Conservation (phyloP, 2,888 invertebrate species). For the Orthonevra nobilis region DNA sequence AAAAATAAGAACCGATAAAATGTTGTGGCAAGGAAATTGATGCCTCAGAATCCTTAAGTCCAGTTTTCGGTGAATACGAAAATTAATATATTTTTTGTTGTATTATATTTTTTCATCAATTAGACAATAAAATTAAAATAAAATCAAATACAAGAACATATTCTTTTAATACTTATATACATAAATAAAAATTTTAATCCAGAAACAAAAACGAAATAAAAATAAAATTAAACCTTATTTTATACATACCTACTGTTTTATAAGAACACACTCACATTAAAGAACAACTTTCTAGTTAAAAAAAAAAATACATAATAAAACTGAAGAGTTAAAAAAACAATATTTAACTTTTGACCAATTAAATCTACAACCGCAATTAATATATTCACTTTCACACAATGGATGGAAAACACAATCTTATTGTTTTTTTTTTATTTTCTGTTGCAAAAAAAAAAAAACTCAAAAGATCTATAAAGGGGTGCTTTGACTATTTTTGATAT, state of each 20-base stretch:
- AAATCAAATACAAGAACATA: slow-evolving; percentile 21
- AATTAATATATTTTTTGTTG: slow-evolving; percentile 55
- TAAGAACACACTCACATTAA: slow-evolving; percentile 48
- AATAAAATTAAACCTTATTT: slow-evolving; percentile 28
- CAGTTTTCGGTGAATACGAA: slow-evolving; percentile 69
- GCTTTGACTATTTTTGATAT: slow-evolving; percentile 23
- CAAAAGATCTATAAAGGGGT: slow-evolving; percentile 58
- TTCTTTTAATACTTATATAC: slow-evolving; percentile 53
- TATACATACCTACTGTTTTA: slow-evolving; percentile 51
- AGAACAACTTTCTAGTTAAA: slow-evolving; percentile 49
- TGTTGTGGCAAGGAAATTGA: slow-evolving; percentile 36
- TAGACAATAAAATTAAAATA: slow-evolving; percentile 29
- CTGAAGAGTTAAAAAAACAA: slow-evolving; percentile 27
- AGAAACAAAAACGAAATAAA: slow-evolving; percentile 33
- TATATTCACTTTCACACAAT: slow-evolving; percentile 72
- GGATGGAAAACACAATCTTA: slow-evolving; percentile 66
- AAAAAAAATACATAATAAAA: slow-evolving; percentile 15
- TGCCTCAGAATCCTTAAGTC: slow-evolving; percentile 62
- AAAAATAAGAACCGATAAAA: slow-evolving; percentile 25
- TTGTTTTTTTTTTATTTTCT: slow-evolving; percentile 43
- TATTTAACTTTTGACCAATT: no score
- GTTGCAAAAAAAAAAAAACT: slow-evolving; percentile 54
- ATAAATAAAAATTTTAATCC: slow-evolving; percentile 48
- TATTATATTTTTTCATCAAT: slow-evolving; percentile 36
- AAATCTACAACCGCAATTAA: slow-evolving; percentile 51